Evolutionary conservation across 2,113 vertebrate genomes (phyloP), one percentile per base, ranked within the genome.

Genomic region (Aphelocoma coerulescens): DNA sequence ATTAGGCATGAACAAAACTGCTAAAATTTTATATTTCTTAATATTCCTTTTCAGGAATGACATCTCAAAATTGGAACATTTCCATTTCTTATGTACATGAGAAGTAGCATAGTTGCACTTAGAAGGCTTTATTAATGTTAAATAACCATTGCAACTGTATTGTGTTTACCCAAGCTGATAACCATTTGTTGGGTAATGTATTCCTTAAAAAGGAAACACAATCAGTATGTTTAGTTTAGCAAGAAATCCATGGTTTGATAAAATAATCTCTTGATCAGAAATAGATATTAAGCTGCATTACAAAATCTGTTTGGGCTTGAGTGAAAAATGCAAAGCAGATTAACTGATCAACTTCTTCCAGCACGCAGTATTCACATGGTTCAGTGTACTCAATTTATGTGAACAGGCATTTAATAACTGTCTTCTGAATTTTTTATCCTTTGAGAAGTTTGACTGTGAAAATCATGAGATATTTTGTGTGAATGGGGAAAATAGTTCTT

Each of bases 151-250:
- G 43, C 49, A 43, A 24, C 63, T 85, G 28, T 43, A 71, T 80
- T 83, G 51, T 89, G 62, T 91, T 96, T 96, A 77, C 74, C 51
- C 82, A 94, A 71, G 51, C 85, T 77, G 67, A 76, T 93, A 91
- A 69, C 46, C 15, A 33, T 94, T 85, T 95, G 67, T 85, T 85
- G 81, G 43, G 19, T 88, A 59, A 85, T 85, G 79, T 3, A 62
- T 73, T 94, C 28, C 81, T 93, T 85, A 58, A 79, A 79, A 84
- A 84, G 48, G 48, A 75, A 84, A 71, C 39, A 77, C 18, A 35
- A 16, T 82, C 74, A 51, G 20, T 39, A 9, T 69, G 46, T 93
- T 66, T 89, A 73, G 54, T 88, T 91, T 73, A 85, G 58, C 2
- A 11, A 74, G 33, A 78, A 69, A 67, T 55, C 44, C 30, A 3